Evolutionary conservation across 1,140 invertebrate species (phyloP), one percentile per base, ranked within the genome.

Genomic region (Drosophila rhopaloa): DNA sequence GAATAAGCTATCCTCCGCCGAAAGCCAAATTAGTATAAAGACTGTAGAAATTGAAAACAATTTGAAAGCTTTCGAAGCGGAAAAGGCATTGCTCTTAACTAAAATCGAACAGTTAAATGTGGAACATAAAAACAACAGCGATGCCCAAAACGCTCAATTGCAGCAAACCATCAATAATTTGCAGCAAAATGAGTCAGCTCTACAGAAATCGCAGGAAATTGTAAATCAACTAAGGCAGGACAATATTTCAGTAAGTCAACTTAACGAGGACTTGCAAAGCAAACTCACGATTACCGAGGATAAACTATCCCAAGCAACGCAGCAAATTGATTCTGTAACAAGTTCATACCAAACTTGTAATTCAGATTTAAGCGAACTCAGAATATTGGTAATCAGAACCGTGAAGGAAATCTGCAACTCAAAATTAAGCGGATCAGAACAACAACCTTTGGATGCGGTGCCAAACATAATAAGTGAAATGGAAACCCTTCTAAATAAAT

Each of bases 401-500:
- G 53, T 88, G 0, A 62, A 66, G 29, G 76, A 84, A 43, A 81
- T 89, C 51, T 88, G 84, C 47, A 59, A 46, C 55, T 74, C 80
- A 0, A 88, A 89, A 61, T 37, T 78, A 35, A 89, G 72, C 27
- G 74, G 65, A 4, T 53, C 57, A 0, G 46, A 65, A n/a, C 72
- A 81, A 27, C 72, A 88, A 29, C 77, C 84, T 11, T 44, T 89
- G 43, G 80, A 88, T 47, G 61, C 66, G 10, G 63, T 84, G 11
- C 81, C 74, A 94, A 95, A 94, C 92, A 94, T 96, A 86, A 93
- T 94, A 4, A 93, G 94, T 19, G 93, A 94, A 72, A 95, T 95
- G 67, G 95, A 95, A 88, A 14, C 50, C 10, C 61, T 90, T 41
- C 48, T 88, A 4, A 44, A 51, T 14, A 80, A 78, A 67, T 67